Conservation (phyloP, 2,888 invertebrate species). For the Cyclophora albipunctata region DNA sequence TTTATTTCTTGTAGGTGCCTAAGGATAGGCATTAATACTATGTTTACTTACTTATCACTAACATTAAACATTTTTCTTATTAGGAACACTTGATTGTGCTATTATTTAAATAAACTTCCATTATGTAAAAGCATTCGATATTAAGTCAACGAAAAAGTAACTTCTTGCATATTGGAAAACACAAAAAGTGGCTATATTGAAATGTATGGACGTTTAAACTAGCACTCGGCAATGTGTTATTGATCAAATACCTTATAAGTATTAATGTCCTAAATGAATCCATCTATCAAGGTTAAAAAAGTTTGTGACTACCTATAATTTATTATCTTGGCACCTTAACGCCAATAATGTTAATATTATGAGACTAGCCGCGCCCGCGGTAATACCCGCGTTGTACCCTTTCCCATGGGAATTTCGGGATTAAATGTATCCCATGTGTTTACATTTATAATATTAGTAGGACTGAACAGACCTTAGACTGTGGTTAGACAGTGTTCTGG, state of each 20-base stretch:
- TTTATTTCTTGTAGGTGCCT: too few relatives aligned
- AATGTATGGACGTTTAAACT: conserved; percentile 1
- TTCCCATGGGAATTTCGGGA: too few relatives aligned
- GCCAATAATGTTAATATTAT: conserved; percentile 8
- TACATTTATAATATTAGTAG: too few relatives aligned
- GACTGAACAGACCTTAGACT: too few relatives aligned
- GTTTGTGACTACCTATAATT: neutral
- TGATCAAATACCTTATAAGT: neutral
- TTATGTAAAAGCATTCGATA: conserved; percentile 21
- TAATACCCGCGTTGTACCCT: neutral
- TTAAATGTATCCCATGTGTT: too few relatives aligned
- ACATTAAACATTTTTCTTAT: too few relatives aligned
- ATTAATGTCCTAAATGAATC: neutral
- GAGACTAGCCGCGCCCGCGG: neutral
- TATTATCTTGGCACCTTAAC: neutral
- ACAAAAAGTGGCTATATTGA: neutral
- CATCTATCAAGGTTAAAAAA: neutral
- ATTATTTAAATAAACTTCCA: conserved; percentile 2
- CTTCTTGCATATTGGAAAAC: neutral
- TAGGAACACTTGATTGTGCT: too few relatives aligned
- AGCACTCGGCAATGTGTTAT: neutral
- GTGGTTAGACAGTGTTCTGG: too few relatives aligned
- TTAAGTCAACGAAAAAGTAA: conserved; percentile 12
- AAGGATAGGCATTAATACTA: too few relatives aligned
- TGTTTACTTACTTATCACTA: too few relatives aligned